Conservation (phyloP, 2,113 vertebrate genomes). For the Haemorhous mexicanus region DNA sequence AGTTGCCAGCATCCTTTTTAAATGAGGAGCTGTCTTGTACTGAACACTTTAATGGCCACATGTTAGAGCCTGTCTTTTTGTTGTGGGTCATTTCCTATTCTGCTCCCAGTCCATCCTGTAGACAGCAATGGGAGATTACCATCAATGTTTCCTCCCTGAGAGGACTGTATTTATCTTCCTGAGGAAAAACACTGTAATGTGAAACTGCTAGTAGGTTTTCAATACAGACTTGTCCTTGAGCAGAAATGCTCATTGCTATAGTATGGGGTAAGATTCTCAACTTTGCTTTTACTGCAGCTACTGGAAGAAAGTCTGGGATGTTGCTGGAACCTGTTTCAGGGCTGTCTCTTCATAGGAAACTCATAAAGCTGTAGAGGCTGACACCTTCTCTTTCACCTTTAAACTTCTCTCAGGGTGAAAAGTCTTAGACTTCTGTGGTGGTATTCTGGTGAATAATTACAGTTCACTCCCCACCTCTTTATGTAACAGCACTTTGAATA, state of each 20-base stretch:
- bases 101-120: background rate
- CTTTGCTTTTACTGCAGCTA: background rate
- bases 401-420: background rate
- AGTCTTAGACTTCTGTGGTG: background rate
- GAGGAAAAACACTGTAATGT: background rate
- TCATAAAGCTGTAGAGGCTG: background rate
- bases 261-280: background rate
- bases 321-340: background rate
- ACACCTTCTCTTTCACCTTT: conserved; percentile 8
- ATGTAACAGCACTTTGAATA: background rate
- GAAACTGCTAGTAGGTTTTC: background rate
- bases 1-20: background rate
- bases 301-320: background rate
- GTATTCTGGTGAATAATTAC: background rate
- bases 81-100: background rate
- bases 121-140: background rate
- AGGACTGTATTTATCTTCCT: background rate
- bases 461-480: background rate
- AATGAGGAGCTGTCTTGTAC: background rate
- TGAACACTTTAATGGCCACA: background rate
- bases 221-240: background rate
- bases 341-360: background rate
- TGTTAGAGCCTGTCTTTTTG: background rate
- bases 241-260: background rate
- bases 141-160: background rate